Evolutionary conservation across 2,797 vertebrate species (phyloP).

Genomic region (Tiaroga cobitis): DNA sequence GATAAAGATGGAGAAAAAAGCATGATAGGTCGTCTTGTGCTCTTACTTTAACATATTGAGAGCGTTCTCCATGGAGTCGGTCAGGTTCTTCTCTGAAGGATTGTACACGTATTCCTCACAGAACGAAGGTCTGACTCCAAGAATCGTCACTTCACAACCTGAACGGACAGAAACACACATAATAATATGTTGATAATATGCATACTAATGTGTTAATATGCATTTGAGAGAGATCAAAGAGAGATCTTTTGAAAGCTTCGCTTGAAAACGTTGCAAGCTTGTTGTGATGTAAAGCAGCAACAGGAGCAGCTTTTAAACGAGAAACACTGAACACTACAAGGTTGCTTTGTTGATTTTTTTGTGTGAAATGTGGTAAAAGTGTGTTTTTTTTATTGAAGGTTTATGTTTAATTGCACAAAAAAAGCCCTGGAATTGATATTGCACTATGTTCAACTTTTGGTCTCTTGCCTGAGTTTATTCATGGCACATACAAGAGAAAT

Average conservation of each 20-base stretch:
- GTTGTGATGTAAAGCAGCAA: neutral
- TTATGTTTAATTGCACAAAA: no score
- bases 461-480: no score
- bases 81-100: conserved; percentile 84
- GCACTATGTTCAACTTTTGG: no score
- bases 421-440: no score
- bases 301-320: neutral
- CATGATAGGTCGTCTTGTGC: neutral
- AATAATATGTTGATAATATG: no score
- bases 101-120: conserved; percentile 87
- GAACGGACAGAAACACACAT: conserved; percentile 25
- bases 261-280: neutral
- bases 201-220: neutral
- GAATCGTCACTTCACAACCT: conserved; percentile 96
- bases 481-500: no score
- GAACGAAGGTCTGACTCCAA: conserved; percentile 84
- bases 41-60: conserved; percentile 83
- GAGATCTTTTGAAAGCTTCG: neutral
- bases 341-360: no score
- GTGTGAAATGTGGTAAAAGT: no score
- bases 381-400: no score
- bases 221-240: neutral
- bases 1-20: rapidly evolving
- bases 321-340: no score
- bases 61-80: conserved; percentile 80